Evolutionary conservation across 92 coral and sea anemone genomes (phyloP).

Genomic region (Zoanthus gigantus): DNA sequence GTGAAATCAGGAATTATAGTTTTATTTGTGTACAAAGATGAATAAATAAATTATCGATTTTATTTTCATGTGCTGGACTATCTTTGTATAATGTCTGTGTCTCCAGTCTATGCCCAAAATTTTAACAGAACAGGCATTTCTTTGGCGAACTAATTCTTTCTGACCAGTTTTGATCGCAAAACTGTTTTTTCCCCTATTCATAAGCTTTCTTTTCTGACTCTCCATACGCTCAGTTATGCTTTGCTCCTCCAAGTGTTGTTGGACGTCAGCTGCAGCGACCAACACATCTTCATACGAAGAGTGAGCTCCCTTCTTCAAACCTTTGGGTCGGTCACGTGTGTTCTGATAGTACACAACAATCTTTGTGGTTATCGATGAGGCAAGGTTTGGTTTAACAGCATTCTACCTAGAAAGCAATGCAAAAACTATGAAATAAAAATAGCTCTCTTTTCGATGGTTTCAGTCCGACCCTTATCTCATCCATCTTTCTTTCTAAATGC

Average conservation of each 20-base stretch:
- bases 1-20: background rate
- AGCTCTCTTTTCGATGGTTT: background rate
- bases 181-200: background rate
- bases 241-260: background rate
- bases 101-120: background rate
- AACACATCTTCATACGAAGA: no score
- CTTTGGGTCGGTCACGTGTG: no score
- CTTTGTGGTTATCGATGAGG: no score
- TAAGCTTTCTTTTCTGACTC: background rate
- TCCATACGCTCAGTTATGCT: background rate
- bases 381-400: no score
- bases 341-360: no score
- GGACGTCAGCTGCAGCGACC: background rate
- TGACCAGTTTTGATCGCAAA: background rate
- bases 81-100: conserved; percentile 1
- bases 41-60: conserved; percentile 36
- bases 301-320: background rate
- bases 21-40: conserved; percentile 31
- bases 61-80: conserved; percentile 1
- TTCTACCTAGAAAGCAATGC: background rate
- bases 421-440: background rate
- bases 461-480: no score
- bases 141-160: background rate
- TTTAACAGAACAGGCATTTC: background rate
- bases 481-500: no score